phyloP scores from a whole-genome alignment of 2,888 invertebrate genomes.

The Cactoblastis cactorum region DNA sequence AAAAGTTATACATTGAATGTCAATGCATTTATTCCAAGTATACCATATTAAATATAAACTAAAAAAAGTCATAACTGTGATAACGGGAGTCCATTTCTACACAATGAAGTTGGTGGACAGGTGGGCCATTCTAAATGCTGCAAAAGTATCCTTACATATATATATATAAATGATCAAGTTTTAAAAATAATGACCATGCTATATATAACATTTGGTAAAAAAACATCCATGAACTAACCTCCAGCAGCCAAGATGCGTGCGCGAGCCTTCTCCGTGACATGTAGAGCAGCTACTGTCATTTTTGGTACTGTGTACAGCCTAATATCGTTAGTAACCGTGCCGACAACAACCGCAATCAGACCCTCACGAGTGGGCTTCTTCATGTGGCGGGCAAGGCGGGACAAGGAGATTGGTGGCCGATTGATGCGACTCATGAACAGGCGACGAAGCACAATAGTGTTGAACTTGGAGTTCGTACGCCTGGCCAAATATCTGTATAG shows the following conservation, averaged over 20 bases:
- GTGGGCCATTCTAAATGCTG: too few species aligned
- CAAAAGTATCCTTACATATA: too few species aligned
- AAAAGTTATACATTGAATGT: too few species aligned
- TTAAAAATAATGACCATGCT: too few species aligned
- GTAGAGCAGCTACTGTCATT: slow-evolving; percentile 94
- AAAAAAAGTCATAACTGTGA: too few species aligned
- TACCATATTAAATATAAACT: too few species aligned
- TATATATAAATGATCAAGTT: too few species aligned
- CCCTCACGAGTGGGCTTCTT: slow-evolving; percentile 90
- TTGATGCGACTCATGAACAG: slow-evolving; percentile 99
- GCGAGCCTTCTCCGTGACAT: slow-evolving; percentile 95
- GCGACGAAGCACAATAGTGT: slow-evolving; percentile 94
- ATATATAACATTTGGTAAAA: slow-evolving; percentile 17
- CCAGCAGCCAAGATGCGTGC: slow-evolving; percentile 97
- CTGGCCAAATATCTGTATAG: slow-evolving; percentile 98
- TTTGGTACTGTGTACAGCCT: slow-evolving; percentile 95
- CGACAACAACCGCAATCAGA: slow-evolving; percentile 95
- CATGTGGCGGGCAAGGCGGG: slow-evolving; percentile 92
- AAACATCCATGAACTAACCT: slow-evolving; percentile 83
- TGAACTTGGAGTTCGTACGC: slow-evolving; percentile 97
- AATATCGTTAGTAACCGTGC: slow-evolving; percentile 96
- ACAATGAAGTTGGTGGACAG: too few species aligned
- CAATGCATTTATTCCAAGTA: too few species aligned
- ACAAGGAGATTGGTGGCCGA: slow-evolving; percentile 95
- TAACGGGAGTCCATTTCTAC: too few species aligned